Conservation (phyloP, 2,797 vertebrate species). For the Pangasius krempfi region DNA sequence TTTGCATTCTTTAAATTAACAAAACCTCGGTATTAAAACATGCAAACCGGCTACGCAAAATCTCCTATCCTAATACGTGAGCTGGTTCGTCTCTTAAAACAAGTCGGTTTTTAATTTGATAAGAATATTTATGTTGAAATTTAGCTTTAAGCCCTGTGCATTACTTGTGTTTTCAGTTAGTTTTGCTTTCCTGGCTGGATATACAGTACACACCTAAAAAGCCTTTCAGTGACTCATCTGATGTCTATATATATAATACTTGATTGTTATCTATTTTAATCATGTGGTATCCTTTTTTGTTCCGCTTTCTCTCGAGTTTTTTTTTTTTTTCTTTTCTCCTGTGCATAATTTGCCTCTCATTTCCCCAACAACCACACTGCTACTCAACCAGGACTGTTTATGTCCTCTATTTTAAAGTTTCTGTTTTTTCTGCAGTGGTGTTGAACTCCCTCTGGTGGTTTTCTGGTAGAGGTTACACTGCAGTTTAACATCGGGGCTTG, state of each 20-base stretch:
- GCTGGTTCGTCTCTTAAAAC: not conserved
- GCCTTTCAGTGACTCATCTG: not conserved
- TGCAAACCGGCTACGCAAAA: too few relatives aligned
- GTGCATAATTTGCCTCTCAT: conserved; percentile 52
- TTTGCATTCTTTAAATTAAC: not conserved
- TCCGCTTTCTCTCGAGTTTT: conserved; percentile 17
- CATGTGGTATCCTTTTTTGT: conserved; percentile 18
- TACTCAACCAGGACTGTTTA: conserved; percentile 39
- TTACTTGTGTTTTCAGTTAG: not conserved
- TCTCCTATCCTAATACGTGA: not conserved
- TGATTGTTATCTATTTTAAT: conserved; percentile 8
- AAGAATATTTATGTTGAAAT: not conserved
- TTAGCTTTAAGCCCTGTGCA: not conserved
- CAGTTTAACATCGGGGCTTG: not conserved
- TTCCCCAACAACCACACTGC: conserved; percentile 49
- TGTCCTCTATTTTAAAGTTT: conserved; percentile 36
- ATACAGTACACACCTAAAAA: not conserved
- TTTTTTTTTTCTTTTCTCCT: not conserved
- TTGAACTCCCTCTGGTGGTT: conserved; percentile 43
- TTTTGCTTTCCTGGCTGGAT: not conserved
- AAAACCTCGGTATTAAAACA: not conserved
- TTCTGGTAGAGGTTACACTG: not conserved
- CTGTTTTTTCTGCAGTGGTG: conserved; percentile 1
- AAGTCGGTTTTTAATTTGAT: not conserved
- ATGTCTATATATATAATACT: not conserved